Base-by-base conservation (phyloP, 92 coral and sea anemone species). In the Epizoanthus rinbou region DNA sequence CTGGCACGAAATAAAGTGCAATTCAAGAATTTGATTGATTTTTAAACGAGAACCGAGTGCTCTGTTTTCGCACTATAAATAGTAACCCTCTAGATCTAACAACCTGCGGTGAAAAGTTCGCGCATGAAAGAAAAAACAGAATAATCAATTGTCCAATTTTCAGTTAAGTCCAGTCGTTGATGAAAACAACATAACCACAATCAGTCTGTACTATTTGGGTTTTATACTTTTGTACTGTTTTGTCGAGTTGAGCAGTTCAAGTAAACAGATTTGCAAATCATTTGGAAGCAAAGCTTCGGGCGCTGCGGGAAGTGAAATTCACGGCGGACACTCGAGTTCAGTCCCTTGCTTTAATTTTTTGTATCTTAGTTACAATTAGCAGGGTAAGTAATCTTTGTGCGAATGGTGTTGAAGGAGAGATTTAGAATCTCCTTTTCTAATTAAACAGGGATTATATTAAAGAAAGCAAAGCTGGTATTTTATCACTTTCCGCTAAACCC, bases 191-290 rank as follows among this genome's bases (percentile, higher is more conserved):
- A 41, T 28, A 57, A 58, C 67, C 17, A 57, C 21, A 63, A 17
- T 50, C 9, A 43, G 7, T 71, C 17, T 62, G 15, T 35, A 11
- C 64, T 5, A 14, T 78, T 60, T 39, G 1, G 0, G 16, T 52
- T 24, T 50, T 8, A 14, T 41, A 33, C 22, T 39, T 4, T 10
- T 37, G 21, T 76, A 68, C n/a, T n/a, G 53, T 14, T 13, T 41
- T 78, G 23, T 22, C 66, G 52, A 63, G 52, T 21, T 35, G 23
- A 28, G 14, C 18, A n/a, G 14, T 41, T 22, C 72, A 10, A 50
- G 54, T 50, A 50, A 50, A 50, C 54, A 43, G 54, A 9, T 6
- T 50, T 62, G 54, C 71, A 78, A 78, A 78, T 41, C 45, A 59
- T 60, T 39, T 24, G 39, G 37, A 25, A 35, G 64, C 33, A 22